Evolutionary conservation across 2,797 vertebrate species (phyloP).

Genomic region (Cyprinodon diabolis): DNA sequence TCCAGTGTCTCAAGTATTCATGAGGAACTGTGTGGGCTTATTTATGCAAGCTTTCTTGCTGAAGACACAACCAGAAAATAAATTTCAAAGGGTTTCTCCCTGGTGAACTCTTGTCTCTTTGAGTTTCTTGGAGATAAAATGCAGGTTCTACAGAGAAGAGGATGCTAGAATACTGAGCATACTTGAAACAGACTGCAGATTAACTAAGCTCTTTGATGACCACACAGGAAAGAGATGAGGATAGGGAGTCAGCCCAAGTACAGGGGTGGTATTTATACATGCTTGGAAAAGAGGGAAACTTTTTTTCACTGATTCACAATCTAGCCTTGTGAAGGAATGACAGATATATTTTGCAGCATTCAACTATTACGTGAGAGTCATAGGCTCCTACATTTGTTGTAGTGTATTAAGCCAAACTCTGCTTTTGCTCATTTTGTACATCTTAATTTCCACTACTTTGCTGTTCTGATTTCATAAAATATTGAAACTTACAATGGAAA

Average conservation of each 20-base stretch:
- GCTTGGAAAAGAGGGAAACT: background rate
- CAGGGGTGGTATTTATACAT: slow-evolving; percentile 25
- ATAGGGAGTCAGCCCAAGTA: slow-evolving; percentile 6
- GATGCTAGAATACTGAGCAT: slow-evolving; percentile 42
- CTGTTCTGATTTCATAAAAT: slow-evolving; percentile 21
- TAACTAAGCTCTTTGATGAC: slow-evolving; percentile 62
- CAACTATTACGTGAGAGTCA: background rate
- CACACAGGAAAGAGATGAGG: slow-evolving; percentile 35
- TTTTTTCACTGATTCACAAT: slow-evolving; percentile 21
- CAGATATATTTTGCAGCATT: slow-evolving; percentile 7
- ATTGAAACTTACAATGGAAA: slow-evolving; percentile 26
- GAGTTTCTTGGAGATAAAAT: slow-evolving; percentile 55
- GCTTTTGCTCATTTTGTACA: slow-evolving; percentile 1
- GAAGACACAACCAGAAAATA: slow-evolving; percentile 62
- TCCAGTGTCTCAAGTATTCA: slow-evolving; percentile 59
- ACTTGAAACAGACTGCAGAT: slow-evolving; percentile 65
- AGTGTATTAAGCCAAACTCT: background rate
- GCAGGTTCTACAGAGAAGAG: slow-evolving; percentile 41
- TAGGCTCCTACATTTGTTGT: background rate
- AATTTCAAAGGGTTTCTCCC: slow-evolving; percentile 66
- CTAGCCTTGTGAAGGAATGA: slow-evolving; percentile 6
- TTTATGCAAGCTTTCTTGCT: slow-evolving; percentile 56
- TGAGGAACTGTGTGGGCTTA: slow-evolving; percentile 54
- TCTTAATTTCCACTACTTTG: slow-evolving; percentile 7
- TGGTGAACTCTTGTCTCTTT: slow-evolving; percentile 53